Conservation (phyloP, 2,888 invertebrate species). For the Zaprionus bogoriensis region DNA sequence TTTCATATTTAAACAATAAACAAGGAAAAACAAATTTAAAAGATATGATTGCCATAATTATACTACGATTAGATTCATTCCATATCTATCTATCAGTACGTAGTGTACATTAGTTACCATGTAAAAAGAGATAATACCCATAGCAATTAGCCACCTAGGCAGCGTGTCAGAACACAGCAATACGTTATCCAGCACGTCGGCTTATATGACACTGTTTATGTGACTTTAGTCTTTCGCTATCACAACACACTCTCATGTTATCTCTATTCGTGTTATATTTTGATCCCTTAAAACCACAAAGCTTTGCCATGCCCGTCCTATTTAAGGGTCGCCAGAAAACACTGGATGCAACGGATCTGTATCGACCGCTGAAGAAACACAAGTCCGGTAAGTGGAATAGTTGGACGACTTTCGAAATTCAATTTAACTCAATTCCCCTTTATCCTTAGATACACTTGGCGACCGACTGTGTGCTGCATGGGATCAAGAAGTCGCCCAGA, state of each 20-base stretch:
- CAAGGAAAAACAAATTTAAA: too few relatives aligned
- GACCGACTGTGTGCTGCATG: conserved; percentile 85
- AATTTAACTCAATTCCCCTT: background rate
- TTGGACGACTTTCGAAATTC: background rate
- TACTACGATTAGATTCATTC: too few relatives aligned
- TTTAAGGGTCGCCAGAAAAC: conserved; percentile 89
- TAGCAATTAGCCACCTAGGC: background rate
- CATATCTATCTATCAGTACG: too few relatives aligned
- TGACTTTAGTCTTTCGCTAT: conserved; percentile 1
- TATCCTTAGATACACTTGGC: conserved; percentile 83
- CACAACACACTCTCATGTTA: background rate
- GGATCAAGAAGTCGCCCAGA: conserved; percentile 84
- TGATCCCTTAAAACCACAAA: conserved; percentile 64
- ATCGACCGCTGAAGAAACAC: conserved; percentile 87
- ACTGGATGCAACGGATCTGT: conserved; percentile 89
- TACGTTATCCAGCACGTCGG: conserved; percentile 4
- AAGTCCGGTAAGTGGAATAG: conserved; percentile 84
- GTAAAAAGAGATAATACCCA: background rate
- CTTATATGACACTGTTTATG: conserved; percentile 3
- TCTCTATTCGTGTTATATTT: background rate
- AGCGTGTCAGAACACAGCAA: background rate
- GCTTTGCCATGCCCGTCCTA: conserved; percentile 91
- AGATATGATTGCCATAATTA: too few relatives aligned
- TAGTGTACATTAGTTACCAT: background rate
- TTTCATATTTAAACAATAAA: too few relatives aligned